These are phyloP conservation scores for Lepisosteus osseus DNA, from an alignment of 2,113 vertebrate species.

Conservation along the genomic window DNA sequence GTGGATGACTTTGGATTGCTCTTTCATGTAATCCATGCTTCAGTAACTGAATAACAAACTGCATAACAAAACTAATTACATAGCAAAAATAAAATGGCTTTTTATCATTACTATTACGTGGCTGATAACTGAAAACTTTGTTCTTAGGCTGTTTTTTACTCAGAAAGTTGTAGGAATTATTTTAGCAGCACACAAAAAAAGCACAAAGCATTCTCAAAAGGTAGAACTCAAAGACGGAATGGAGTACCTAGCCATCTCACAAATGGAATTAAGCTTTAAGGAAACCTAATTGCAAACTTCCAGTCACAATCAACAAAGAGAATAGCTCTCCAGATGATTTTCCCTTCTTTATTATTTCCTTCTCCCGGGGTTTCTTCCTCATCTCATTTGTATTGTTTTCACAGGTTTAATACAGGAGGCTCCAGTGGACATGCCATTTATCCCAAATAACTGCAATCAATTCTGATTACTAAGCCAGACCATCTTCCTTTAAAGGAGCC, in stretches of 20 bases:
- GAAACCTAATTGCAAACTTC: constrained; percentile 17
- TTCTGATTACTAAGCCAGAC: constrained; percentile 73
- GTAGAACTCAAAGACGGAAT: background rate
- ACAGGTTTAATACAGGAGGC: constrained; percentile 48
- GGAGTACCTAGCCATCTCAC: background rate
- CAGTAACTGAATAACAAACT: no score
- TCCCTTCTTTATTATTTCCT: background rate
- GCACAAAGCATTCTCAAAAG: no score
- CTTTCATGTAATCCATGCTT: no score
- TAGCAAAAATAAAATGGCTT: no score
- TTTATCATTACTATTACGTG: no score
- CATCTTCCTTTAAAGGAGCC: constrained; percentile 68
- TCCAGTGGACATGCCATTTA: constrained; percentile 58
- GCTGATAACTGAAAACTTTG: no score
- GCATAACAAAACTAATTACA: no score
- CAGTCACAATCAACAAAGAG: constrained; percentile 26
- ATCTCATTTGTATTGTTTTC: constrained; percentile 66
- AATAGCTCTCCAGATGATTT: constrained; percentile 34
- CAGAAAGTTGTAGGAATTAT: no score
- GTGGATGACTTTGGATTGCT: no score
- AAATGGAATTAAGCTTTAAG: background rate
- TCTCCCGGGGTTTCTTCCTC: constrained; percentile 33
- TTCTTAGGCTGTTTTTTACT: no score
- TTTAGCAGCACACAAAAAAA: no score
- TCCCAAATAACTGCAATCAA: constrained; percentile 83